These are phyloP conservation scores for Drosophila barbarae DNA, from an alignment of 2,888 invertebrate genomes.

Conservation along the genomic window DNA sequence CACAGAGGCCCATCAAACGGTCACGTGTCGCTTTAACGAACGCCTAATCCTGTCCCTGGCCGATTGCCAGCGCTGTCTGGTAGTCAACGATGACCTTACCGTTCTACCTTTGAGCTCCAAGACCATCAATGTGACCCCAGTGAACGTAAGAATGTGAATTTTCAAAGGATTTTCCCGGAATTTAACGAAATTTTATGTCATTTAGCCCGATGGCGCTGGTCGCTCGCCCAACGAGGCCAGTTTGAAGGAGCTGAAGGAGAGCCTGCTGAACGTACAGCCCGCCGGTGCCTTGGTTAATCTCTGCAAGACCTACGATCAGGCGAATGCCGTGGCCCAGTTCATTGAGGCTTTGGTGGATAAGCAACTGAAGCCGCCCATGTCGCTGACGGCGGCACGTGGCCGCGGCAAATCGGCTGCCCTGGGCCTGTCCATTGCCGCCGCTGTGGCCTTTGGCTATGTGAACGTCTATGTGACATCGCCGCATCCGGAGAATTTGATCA, in stretches of 20 bases:
- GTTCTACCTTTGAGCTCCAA: slow-evolving; percentile 95
- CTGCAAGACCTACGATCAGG: slow-evolving; percentile 96
- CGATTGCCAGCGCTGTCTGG: slow-evolving; percentile 91
- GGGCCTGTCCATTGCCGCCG: slow-evolving; percentile 93
- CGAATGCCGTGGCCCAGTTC: slow-evolving; percentile 93
- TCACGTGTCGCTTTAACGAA: slow-evolving; percentile 97
- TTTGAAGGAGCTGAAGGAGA: slow-evolving; percentile 88
- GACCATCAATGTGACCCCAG: slow-evolving; percentile 88
- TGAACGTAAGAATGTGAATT: slow-evolving; percentile 79
- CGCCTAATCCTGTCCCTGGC: slow-evolving; percentile 94
- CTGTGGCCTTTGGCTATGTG: slow-evolving; percentile 89
- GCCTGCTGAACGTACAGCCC: slow-evolving; percentile 93
- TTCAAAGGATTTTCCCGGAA: fast-evolving
- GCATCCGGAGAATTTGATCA: slow-evolving; percentile 98
- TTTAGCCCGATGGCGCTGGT: slow-evolving; percentile 74
- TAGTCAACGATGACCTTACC: slow-evolving; percentile 96
- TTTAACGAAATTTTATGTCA: background rate
- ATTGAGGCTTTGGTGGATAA: slow-evolving; percentile 98
- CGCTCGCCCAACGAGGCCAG: slow-evolving; percentile 81
- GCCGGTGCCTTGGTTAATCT: slow-evolving; percentile 92
- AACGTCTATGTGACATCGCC: slow-evolving; percentile 98
- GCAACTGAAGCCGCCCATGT: slow-evolving; percentile 90
- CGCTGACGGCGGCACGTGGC: slow-evolving; percentile 97
- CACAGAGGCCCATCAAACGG: slow-evolving; percentile 95
- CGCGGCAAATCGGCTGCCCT: slow-evolving; percentile 99